Conservation (phyloP, 2,113 vertebrate species). For the Agapornis roseicollis region DNA sequence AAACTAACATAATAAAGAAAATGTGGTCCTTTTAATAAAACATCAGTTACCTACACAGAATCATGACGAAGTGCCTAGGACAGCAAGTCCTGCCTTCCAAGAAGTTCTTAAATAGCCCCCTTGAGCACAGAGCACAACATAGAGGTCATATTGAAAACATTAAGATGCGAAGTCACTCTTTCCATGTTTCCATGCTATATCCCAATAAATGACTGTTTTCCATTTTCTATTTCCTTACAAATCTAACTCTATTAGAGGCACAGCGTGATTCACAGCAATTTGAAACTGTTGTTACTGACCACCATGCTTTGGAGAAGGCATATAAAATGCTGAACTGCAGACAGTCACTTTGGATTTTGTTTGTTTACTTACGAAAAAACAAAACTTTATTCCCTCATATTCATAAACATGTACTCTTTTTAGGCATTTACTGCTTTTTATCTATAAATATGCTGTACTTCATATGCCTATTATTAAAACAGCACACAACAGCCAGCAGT, state of each 20-base stretch:
- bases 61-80: not conserved
- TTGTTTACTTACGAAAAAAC: not conserved
- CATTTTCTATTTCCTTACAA: constrained; percentile 40
- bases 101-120: not conserved
- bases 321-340: not conserved
- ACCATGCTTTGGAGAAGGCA: not conserved
- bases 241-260: constrained; percentile 24
- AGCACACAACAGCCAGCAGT: not conserved
- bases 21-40: not conserved
- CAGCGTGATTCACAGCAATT: constrained; percentile 12
- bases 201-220: not conserved
- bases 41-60: not conserved
- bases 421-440: not conserved
- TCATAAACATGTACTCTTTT: not conserved
- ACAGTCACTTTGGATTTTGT: not conserved
- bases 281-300: not conserved
- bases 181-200: not conserved
- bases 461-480: not conserved
- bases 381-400: not conserved
- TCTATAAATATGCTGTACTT: not conserved
- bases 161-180: constrained; percentile 1
- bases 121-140: not conserved
- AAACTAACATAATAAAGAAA: not conserved
- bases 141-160: not conserved
- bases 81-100: not conserved